These are phyloP conservation scores for Sciurus niger DNA, from an alignment of 2,113 vertebrate genomes.

Conservation along the genomic window DNA sequence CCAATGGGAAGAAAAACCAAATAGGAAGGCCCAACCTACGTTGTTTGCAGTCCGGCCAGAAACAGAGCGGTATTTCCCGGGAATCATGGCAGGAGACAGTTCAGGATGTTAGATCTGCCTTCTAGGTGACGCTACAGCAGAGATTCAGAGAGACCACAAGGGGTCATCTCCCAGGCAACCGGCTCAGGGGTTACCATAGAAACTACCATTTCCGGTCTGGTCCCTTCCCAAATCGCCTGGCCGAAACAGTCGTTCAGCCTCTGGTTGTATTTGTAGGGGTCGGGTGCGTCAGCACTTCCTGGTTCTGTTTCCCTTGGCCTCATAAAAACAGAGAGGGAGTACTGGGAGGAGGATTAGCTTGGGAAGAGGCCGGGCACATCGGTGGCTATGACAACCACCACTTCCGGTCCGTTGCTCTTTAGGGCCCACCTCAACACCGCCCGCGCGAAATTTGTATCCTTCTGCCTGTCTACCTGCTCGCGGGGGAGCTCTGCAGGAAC, in stretches of 20 bases:
- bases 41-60: constrained; percentile 81
- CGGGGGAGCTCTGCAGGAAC: fast-evolving
- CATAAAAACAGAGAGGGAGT: background rate
- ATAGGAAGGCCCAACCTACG: constrained; percentile 74
- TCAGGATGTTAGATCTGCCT: background rate
- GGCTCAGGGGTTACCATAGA: constrained; percentile 80
- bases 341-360: background rate
- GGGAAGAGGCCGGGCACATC: background rate
- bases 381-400: constrained; percentile 78
- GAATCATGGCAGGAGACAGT: constrained; percentile 86
- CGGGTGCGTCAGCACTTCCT: background rate
- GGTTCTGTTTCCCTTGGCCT: background rate
- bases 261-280: background rate
- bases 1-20: background rate
- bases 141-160: constrained; percentile 34
- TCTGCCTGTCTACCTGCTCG: fast-evolving
- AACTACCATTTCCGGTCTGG: constrained; percentile 84
- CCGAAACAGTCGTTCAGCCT: background rate
- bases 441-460: constrained; percentile 77
- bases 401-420: constrained; percentile 80
- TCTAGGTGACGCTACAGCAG: background rate
- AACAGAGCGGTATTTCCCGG: constrained; percentile 85
- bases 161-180: constrained; percentile 82
- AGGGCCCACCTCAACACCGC: background rate
- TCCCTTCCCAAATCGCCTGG: background rate